Evolutionary conservation across 2,888 invertebrate genomes (phyloP), one percentile per base, ranked within the genome.

Genomic region (Nudaria mundana): DNA sequence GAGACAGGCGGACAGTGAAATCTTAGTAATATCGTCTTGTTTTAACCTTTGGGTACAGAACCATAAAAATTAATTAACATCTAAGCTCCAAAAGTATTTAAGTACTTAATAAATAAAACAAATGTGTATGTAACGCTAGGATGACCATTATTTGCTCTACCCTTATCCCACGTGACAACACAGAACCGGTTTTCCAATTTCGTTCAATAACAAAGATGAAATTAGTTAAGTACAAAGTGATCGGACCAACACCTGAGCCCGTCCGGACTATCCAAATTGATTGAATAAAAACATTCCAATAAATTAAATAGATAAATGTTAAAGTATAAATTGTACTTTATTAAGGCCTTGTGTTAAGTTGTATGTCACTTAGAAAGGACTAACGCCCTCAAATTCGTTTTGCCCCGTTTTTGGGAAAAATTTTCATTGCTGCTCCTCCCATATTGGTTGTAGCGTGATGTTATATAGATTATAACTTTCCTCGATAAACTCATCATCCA

Each of bases 241-340:
- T 26, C 33, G 25, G n/a, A 30, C 25, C 29, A 48, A 26, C 65
- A 66, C 59, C 66, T 66, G 66, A 40, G 44, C 24, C 48, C 15
- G 20, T 11, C 30, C 30, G 18, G 35, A 29, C 5, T n/a, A n/a
- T 8, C 16, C n/a, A 22, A 37, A 56, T 51, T 64, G 66, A 66
- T 66, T 56, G 59, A 66, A 66, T 38, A 56, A 66, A 61, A 66
- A 66, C 63, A 66, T 47, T 44, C 24, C 36, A 32, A 43, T 46
- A 39, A 52, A 54, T 56, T 51, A 56, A 46, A 23, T 37, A 20
- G 36, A 14, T 33, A 26, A 28, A 30, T 34, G 41, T 30, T 37
- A 44, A 45, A 37, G 33, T 42, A 41, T 44, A 43, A 58, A 42
- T 44, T 34, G 49, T 46, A 41, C 44, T 37, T 40, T 37, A 5